Base-by-base conservation (phyloP, 2,113 vertebrate genomes). In the Crocuta crocuta region DNA sequence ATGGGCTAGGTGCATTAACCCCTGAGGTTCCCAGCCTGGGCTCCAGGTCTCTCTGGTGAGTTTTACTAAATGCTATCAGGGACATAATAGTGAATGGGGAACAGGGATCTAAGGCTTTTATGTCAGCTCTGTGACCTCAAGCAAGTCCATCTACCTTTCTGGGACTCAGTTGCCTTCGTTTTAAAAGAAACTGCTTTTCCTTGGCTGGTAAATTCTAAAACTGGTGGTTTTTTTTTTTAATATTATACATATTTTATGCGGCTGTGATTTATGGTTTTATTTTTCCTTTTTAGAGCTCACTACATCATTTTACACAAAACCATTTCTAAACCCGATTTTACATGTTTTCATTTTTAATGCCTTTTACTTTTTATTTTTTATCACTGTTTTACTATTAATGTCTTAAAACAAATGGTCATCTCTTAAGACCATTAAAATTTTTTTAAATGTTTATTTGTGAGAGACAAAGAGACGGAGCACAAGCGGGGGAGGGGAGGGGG, bases 261-360 rank as follows among this genome's bases (percentile, higher is more conserved):
- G 8, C 15, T 86, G 43, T 87, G 45, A 45, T 94, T 95, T 81
- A 87, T 19, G 10, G 70, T 79, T 91, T 90, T 71, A 16, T 73
- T 85, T 5, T 94, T 83, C 31, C 33, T 86, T 94, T 97, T 94
- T 63, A 39, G n/a, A 73, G 88, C 11, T 93, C 2, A 66, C 19
- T 7, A 81, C 53, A 89, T 50, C n/a, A 85, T 94, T 94, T 95
- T 85, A 93, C 68, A 28, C 84, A 73, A 97, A 43, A 96, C 68
- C 7, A 95, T 95, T 82, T 50, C 33, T 35, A 79, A 93, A 92
- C 70, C 35, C 85, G 33, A 92, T 74, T 96, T 87, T 88, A 76
- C 55, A 39, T 48, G 7, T 81, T 90, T 66, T 74, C 23, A 33
- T 58, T 45, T 66, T 58, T 55, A 39, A 28, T 21, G 13, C 15